Evolutionary conservation across 2,888 invertebrate species (phyloP).

Genomic region (Arge pagana): DNA sequence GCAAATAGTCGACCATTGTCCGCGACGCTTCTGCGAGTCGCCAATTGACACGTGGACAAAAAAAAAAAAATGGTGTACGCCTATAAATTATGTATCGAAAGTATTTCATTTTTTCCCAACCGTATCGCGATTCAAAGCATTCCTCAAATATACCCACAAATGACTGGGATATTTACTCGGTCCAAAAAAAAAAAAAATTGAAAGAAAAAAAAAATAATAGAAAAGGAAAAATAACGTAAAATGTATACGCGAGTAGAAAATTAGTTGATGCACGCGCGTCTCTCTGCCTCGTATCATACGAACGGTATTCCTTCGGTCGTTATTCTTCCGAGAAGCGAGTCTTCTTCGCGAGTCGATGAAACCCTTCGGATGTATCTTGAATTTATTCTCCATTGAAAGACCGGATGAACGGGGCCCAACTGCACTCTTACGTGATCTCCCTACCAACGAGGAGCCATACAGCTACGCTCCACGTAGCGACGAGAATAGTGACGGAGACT

Average conservation of each 20-base stretch:
- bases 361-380: slow-evolving; percentile 30
- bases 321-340: slow-evolving; percentile 43
- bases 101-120: too few species aligned
- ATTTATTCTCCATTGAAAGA: slow-evolving; percentile 50
- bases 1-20: slow-evolving; percentile 47
- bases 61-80: too few species aligned
- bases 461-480: neutral
- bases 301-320: slow-evolving; percentile 33
- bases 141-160: too few species aligned
- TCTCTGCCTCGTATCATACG: neutral
- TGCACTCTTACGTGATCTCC: slow-evolving; percentile 37
- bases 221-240: too few species aligned
- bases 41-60: too few species aligned
- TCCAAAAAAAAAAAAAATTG: too few species aligned
- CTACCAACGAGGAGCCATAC: slow-evolving; percentile 27
- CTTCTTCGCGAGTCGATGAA: slow-evolving; percentile 24
- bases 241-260: neutral
- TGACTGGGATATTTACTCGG: too few species aligned
- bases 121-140: too few species aligned
- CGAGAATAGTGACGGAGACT: too few species aligned
- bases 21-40: too few species aligned
- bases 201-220: too few species aligned
- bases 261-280: neutral
- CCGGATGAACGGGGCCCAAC: slow-evolving; percentile 46
- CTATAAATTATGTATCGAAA: too few species aligned